phyloP scores from a whole-genome alignment of 2,113 vertebrate genomes.

The Heteronetta atricapilla region DNA sequence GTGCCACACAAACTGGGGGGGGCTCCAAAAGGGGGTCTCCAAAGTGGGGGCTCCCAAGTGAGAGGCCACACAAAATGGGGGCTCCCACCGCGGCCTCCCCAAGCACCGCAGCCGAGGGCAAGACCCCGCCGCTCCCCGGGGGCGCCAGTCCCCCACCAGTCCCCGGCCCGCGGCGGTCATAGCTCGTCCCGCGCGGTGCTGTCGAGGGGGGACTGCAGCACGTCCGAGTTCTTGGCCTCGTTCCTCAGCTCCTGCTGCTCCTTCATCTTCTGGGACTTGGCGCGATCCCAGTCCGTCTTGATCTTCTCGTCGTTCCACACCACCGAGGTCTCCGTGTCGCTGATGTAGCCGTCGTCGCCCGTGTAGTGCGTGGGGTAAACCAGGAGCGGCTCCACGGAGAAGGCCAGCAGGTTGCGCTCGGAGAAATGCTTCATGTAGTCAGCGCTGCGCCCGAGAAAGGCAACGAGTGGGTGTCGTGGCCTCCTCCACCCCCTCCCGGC shows the following conservation, averaged over 20 bases:
- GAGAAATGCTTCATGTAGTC: conserved; percentile 89
- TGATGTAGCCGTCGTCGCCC: conserved; percentile 88
- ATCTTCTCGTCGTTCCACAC: conserved; percentile 89
- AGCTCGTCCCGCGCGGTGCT: conserved; percentile 88
- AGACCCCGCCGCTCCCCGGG: not conserved
- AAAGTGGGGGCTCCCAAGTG: too few relatives aligned
- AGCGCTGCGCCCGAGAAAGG: conserved; percentile 61
- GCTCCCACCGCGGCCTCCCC: too few relatives aligned
- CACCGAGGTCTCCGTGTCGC: conserved; percentile 93
- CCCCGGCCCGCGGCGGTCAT: conserved; percentile 57
- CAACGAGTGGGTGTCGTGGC: too few relatives aligned
- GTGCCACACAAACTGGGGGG: too few relatives aligned
- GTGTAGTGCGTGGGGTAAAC: conserved; percentile 93
- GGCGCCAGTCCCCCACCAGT: too few relatives aligned
- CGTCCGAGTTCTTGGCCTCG: conserved; percentile 88
- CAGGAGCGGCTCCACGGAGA: conserved; percentile 90
- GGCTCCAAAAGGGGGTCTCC: too few relatives aligned
- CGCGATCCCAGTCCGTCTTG: conserved; percentile 90
- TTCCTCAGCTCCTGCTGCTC: conserved; percentile 86
- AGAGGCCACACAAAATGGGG: too few relatives aligned
- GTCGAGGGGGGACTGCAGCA: conserved; percentile 87
- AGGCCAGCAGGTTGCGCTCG: conserved; percentile 84
- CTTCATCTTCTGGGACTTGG: conserved; percentile 86
- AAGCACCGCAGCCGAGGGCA: too few relatives aligned
- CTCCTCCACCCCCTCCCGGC: too few relatives aligned